Evolutionary conservation across 2,797 vertebrate genomes (phyloP).

Genomic region (Gymnothorax reevesii): DNA sequence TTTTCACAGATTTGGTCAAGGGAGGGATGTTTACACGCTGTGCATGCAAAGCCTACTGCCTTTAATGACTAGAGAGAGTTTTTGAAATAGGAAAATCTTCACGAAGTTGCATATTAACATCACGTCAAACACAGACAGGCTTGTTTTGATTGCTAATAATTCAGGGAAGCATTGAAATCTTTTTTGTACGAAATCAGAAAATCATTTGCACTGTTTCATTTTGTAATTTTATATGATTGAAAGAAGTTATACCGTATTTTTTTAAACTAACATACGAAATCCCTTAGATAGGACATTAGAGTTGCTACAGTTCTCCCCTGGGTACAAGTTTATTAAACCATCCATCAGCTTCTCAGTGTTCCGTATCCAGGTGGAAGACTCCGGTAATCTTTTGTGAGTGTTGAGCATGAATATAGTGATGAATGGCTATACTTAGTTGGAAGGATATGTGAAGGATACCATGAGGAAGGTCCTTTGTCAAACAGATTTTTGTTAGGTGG

Average conservation of each 20-base stretch:
- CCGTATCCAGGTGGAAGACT: slow-evolving; percentile 54
- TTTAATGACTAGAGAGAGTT: background rate
- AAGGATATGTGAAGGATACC: slow-evolving; percentile 69
- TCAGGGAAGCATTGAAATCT: background rate
- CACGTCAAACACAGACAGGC: background rate
- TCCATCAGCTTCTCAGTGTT: slow-evolving; percentile 25
- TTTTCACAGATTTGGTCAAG: background rate
- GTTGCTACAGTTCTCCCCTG: slow-evolving; percentile 53
- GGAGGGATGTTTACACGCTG: background rate
- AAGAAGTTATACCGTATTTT: slow-evolving; percentile 70
- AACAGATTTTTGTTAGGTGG: slow-evolving; percentile 62
- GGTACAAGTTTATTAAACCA: slow-evolving; percentile 17
- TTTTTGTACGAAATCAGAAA: slow-evolving; percentile 36
- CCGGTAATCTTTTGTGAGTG: slow-evolving; percentile 46
- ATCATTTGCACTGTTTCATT: slow-evolving; percentile 55
- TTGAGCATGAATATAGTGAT: slow-evolving; percentile 52
- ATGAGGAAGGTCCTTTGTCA: slow-evolving; percentile 45
- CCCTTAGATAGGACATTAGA: slow-evolving; percentile 64
- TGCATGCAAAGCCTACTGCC: background rate
- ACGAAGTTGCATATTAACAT: background rate
- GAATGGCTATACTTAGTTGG: slow-evolving; percentile 50
- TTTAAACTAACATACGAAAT: slow-evolving; percentile 78
- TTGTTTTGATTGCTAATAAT: background rate
- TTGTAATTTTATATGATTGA: slow-evolving; percentile 71
- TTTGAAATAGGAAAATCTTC: background rate